Base-by-base conservation (phyloP, 2,113 vertebrate genomes). In the Oostethus manadensis region DNA sequence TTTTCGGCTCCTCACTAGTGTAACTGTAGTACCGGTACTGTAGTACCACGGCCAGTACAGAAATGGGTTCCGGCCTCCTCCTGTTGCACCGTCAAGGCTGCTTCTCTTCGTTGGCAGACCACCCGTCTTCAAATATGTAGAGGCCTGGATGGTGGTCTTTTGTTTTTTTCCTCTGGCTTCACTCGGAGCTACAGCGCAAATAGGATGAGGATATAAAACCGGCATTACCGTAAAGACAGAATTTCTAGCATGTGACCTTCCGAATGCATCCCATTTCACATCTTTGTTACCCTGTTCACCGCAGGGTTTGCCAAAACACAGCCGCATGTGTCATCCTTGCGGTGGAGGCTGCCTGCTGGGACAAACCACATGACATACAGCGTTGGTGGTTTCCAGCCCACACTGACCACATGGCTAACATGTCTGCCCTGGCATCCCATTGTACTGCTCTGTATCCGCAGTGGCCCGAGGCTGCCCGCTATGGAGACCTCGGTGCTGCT, bases 281-380 rank as follows among this genome's bases (percentile, higher is more conserved):
- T 26, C 3, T 51, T 51, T 51, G 33, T 33, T 7, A 2, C 4
- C 17, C 17, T 58, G 48, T 67, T 73, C 58, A 50, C 62, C 29
- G 26, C 43, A 58, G 22, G 58, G 73, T 33, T 58, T 43, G 40
- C 70, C 21, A 16, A 49, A 75, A 75, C 60, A 58, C 1, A 60
- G 60, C 71, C 69, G 82, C 75, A 79, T 74, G 75, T 77, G 77
- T 66, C 69, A 59, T 69, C 74, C 64, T 76, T 71, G 66, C 58
- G 68, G 44, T 66, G 60, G 69, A 49, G 64, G 70, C 67, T 66
- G 56, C 73, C 73, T 71, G 60, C 72, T 75, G 68, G 64, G 78
- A 64, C 64, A 53, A 67, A 62, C 73, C 73, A 68, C 69, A 70
- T 80, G 77, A 74, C 74, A 42, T 60, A 21, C 60, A 74, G 54